These are phyloP conservation scores for Orthonychiurus folsomi DNA, from an alignment of 2,888 invertebrate species.

Conservation along the genomic window DNA sequence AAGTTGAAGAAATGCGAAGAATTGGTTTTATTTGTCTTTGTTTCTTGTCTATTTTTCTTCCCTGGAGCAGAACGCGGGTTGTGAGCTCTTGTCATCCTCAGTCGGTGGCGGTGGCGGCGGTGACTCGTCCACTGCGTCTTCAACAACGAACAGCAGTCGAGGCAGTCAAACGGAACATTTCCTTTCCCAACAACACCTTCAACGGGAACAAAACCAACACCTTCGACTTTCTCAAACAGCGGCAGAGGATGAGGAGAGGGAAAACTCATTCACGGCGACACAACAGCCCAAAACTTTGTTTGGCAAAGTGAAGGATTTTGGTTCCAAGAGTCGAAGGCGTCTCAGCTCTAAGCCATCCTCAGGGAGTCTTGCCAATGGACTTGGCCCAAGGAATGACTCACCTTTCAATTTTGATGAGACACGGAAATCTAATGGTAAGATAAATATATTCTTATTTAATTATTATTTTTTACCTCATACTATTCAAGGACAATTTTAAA, in stretches of 20 bases:
- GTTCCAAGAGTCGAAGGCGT: background rate
- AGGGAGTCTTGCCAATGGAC: background rate
- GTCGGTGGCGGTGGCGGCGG: background rate
- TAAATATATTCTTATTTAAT: too few relatives aligned
- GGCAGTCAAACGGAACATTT: constrained; percentile 13
- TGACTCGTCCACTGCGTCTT: constrained; percentile 5
- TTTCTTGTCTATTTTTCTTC: background rate
- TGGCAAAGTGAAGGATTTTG: constrained; percentile 12
- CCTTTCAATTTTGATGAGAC: too few relatives aligned
- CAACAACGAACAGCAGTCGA: constrained; percentile 3
- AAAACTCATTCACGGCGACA: background rate
- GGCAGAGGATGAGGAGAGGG: too few relatives aligned
- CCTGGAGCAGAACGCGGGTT: background rate
- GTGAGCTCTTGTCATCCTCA: background rate
- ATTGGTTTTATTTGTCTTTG: background rate
- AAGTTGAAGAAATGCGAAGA: background rate
- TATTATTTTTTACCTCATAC: too few relatives aligned
- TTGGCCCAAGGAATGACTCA: background rate
- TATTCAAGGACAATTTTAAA: too few relatives aligned
- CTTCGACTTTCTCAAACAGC: too few relatives aligned
- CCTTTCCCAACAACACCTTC: background rate
- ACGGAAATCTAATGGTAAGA: too few relatives aligned
- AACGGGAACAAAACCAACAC: background rate
- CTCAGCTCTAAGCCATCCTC: background rate
- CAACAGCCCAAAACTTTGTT: constrained; percentile 14